Evolutionary conservation across 2,113 vertebrate species (phyloP), one percentile per base, ranked within the genome.

Genomic region (Rhabdornis inornatus): DNA sequence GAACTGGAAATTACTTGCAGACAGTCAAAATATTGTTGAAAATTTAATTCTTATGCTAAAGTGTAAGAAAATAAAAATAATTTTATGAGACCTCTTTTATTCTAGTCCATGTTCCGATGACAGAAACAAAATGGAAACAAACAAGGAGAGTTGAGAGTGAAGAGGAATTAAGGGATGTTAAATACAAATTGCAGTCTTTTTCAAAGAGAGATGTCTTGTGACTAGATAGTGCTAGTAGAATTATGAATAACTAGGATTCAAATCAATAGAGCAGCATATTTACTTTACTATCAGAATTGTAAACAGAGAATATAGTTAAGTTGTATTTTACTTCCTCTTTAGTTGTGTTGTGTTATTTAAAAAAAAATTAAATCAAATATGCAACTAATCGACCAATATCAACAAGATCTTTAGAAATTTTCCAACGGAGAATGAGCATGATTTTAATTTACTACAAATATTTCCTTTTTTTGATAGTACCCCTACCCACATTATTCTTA

Each of bases 401-500:
- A 97, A 94, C 35, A 83, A 64, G 64, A 93, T 82, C 55, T 90
- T 96, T 74, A 92, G 77, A 96, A 91, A 83, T 37, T 49, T 83
- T 91, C 44, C 23, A 24, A 84, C 59, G 94, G 59, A 95, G 77
- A 95, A 69, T 15, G 8, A 89, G 5, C 52, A 71, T 93, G 14
- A 80, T 95, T 96, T 76, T 74, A 6, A 87, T 24, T 25, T 71
- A 40, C 13, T 81, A 20, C 91, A 96, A 95, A 96, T 97, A 96
- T 96, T 97, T 97, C 79, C 37, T 76, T 92, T 97, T 87, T 66
- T 64, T 40, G 50, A 87, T 91, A 96, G 95, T 89, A 76, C 37
- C 55, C 78, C n/a, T 92, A 88, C 28, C 17, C 27, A 44, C 81
- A 96, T 60, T 52, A 47, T 94, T 96, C 28, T 66, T 92, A 77